Evolutionary conservation across 2,888 invertebrate genomes (phyloP), one percentile per base, ranked within the genome.

Genomic region (Hermaeophaga mercurialis): DNA sequence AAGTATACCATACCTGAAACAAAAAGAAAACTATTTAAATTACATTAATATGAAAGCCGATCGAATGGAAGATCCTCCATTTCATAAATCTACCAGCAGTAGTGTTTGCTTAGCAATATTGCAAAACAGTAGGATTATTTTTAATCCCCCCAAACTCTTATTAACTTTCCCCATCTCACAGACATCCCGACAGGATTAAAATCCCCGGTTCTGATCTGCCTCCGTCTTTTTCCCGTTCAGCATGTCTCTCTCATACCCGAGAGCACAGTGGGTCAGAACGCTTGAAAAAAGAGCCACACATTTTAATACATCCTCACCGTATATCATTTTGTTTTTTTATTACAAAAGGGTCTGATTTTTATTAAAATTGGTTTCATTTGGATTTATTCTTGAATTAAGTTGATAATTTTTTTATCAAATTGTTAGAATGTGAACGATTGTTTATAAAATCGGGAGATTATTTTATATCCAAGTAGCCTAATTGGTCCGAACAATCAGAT

Each of bases 81-180:
- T 62, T 47, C 48, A 64, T 62, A 61, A 64, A 62, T 61, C 61
- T 58, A 49, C 54, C 57, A 58, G 52, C 43, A 52, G 36, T 34
- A 52, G 57, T 62, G 63, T 65, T 63, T 65, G 62, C 59, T 61
- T 55, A 63, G 75, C 73, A 75, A 76, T 77, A 78, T 78, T 77
- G 78, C 77, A 77, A 78, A 78, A 78, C 77, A 77, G 74, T 71
- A 66, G 77, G 77, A 78, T 78, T 77, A 78, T 76, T 78, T 78
- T 78, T 78, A 78, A 78, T 78, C 78, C 77, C 73, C 74, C 73
- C 70, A 74, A 77, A 78, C 74, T 78, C 78, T 78, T 78, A 78
- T 78, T 78, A 78, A 78, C 76, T 78, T 77, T 76, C 75, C 75
- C 75, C 74, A 71, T 71, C 72, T 71, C 72, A 69, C 70, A 72